These are phyloP conservation scores for Euwallacea similis DNA, from an alignment of 1,140 invertebrate genomes.

Conservation along the genomic window DNA sequence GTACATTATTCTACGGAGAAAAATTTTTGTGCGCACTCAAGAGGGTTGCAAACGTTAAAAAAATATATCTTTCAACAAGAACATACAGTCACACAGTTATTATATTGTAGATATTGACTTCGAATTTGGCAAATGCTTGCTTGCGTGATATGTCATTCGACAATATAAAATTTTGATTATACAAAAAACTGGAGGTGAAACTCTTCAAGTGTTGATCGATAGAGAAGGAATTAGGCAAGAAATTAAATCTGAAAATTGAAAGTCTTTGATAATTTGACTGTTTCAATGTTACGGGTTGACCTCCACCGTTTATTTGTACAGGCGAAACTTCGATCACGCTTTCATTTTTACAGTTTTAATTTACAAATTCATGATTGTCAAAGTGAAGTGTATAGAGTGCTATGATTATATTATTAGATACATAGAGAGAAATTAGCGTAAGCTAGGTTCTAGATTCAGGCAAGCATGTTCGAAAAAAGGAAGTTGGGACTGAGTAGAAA, in stretches of 20 bases:
- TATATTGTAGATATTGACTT: conserved; percentile 55
- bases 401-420: conserved; percentile 16
- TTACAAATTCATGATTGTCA: conserved; percentile 51
- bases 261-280: conserved; percentile 1
- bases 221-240: conserved; percentile 1
- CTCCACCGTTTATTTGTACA: conserved; percentile 38
- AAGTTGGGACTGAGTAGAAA: not conserved
- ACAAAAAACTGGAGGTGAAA: conserved; percentile 35
- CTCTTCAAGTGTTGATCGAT: not conserved
- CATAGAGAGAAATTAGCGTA: conserved; percentile 9
- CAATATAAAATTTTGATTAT: conserved; percentile 40
- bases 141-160: conserved; percentile 42
- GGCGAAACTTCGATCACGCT: conserved; percentile 42
- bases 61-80: conserved; percentile 46
- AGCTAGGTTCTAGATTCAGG: conserved; percentile 33
- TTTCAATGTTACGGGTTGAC: not conserved
- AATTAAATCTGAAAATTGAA: conserved; percentile 26
- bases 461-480: conserved; percentile 34
- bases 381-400: conserved; percentile 47
- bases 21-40: conserved; percentile 44
- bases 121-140: conserved; percentile 52
- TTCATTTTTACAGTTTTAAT: conserved; percentile 42
- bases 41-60: conserved; percentile 32
- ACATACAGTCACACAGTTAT: conserved; percentile 45
- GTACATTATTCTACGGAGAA: conserved; percentile 17